Evolutionary conservation across 2,797 vertebrate genomes (phyloP).

Genomic region (Hypotaenidia philippensis): DNA sequence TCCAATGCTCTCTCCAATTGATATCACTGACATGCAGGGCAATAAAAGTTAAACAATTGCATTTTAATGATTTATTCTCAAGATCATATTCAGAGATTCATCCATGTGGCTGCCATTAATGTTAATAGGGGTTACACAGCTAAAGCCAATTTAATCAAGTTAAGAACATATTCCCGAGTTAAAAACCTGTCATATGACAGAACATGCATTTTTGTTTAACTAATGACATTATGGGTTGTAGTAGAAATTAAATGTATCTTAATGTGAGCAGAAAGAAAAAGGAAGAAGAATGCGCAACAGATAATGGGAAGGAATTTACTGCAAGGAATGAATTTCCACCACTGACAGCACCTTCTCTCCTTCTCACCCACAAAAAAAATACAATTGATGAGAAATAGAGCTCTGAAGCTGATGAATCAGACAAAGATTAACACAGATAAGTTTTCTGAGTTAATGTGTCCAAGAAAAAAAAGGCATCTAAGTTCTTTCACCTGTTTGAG

Average conservation of each 20-base stretch:
- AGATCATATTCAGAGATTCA: constrained; percentile 40
- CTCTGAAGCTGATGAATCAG: not conserved
- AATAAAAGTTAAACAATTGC: constrained; percentile 56
- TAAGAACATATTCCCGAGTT: constrained; percentile 35
- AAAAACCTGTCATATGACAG: constrained; percentile 46
- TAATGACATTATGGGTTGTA: constrained; percentile 54
- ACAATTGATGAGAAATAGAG: not conserved
- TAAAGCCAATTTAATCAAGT: constrained; percentile 64
- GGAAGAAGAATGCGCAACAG: not conserved
- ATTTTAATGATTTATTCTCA: constrained; percentile 47
- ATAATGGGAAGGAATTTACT: not conserved
- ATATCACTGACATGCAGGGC: not conserved
- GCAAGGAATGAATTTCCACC: not conserved
- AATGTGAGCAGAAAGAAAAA: not conserved
- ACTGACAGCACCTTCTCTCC: not conserved
- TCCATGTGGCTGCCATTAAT: constrained; percentile 38
- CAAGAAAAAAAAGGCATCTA: not conserved
- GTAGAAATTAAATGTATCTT: not conserved
- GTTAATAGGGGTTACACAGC: constrained; percentile 59
- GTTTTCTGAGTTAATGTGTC: not conserved
- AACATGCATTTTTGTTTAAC: constrained; percentile 54
- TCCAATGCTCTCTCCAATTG: not conserved
- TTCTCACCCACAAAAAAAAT: not conserved
- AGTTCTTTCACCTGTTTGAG: not conserved
- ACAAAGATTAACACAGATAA: not conserved